Evolutionary conservation across 2,113 vertebrate species (phyloP), one percentile per base, ranked within the genome.

Genomic region (Alligator mississippiensis): DNA sequence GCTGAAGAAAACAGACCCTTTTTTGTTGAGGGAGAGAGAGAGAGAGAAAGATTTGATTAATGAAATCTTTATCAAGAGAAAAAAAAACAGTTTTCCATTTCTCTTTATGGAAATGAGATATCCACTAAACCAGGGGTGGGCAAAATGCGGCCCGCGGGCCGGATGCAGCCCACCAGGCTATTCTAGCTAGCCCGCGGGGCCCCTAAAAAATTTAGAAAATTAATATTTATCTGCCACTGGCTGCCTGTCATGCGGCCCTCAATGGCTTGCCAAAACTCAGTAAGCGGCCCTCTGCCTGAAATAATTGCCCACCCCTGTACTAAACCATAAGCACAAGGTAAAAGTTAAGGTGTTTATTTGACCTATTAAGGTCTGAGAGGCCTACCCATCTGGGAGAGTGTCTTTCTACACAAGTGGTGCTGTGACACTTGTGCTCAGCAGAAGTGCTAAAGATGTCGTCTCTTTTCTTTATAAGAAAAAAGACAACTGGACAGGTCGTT

Each of bases 341-440:
- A 27, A 59, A 28, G 25, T 1, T 6, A n/a, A 34, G n/a, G 63
- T 1, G 34, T 60, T 74, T 1, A 27, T 66, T 24, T 38, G 47
- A 16, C 38, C 22, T 47, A 2, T 14, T 6, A 19, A 18, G 28
- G 72, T 12, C 27, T 27, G 11, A 11, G 64, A 28, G 77, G 57
- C 19, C 34, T 28, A 1, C 4, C 0, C 1, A 4, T 13, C 25
- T 54, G 68, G 55, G 28, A 38, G 70, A 58, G 68, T 34, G 76
- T 6, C 0, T 4, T 14, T 0, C 11, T 10, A n/a, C 30, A 10
- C 15, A 0, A 2, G 16, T 1, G 25, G 11, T 22, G 30, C 27
- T 0, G 28, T 10, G 28, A 0, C 9, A 1, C 14, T 24, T 25
- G 28, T 84, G 34, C 18, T 66, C 11, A 1, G 14, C 11, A 34